Conservation (phyloP, 2,113 vertebrate genomes). For the Myiozetetes cayanensis region DNA sequence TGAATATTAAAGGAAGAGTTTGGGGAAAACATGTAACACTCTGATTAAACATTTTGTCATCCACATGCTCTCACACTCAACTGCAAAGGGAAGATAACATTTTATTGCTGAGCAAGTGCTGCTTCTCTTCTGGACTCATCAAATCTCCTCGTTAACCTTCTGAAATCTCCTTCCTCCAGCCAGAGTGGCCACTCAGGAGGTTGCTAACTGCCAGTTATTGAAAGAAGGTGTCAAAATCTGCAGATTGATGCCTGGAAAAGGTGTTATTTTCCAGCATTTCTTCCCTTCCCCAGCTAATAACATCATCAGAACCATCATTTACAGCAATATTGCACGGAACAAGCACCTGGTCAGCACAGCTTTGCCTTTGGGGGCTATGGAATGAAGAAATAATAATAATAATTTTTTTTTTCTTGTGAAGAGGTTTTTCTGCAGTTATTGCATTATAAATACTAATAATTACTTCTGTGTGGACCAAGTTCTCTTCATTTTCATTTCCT, state of each 20-base stretch:
- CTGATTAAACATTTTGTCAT: slow-evolving; percentile 8
- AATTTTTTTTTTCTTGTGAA: neutral
- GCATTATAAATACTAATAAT: neutral
- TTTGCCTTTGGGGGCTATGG: neutral
- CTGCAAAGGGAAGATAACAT: neutral
- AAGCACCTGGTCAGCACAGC: neutral
- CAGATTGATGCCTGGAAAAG: neutral
- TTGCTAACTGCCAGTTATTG: neutral
- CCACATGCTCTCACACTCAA: neutral
- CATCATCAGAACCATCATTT: neutral
- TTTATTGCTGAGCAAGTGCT: neutral
- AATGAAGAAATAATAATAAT: neutral
- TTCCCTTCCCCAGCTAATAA: neutral
- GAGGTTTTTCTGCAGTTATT: neutral
- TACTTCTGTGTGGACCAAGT: neutral
- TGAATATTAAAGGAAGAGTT: neutral
- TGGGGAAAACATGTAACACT: neutral
- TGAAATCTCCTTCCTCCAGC: neutral
- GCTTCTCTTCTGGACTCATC: neutral
- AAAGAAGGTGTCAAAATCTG: neutral
- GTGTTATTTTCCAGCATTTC: neutral
- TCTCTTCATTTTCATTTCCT: neutral
- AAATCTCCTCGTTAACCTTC: neutral
- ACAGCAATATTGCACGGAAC: neutral
- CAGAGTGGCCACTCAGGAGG: neutral